phyloP scores from a whole-genome alignment of 2,113 vertebrate genomes.

The Gymnorhina tibicen region DNA sequence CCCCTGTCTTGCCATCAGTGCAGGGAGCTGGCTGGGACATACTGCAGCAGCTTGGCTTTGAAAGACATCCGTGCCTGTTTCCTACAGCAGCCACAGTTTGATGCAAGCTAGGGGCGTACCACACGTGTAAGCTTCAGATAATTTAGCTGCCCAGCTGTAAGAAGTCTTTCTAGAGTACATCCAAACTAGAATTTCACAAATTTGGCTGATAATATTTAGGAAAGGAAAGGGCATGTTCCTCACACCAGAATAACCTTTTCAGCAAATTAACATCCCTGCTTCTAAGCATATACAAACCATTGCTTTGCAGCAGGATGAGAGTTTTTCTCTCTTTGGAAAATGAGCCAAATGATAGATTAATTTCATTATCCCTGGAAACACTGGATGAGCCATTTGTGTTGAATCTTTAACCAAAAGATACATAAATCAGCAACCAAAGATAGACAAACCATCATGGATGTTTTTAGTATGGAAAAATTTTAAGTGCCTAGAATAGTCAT shows the following conservation, averaged over 20 bases:
- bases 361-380: background rate
- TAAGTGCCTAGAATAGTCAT: background rate
- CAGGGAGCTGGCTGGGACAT: fast-evolving
- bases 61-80: background rate
- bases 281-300: background rate
- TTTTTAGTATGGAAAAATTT: background rate
- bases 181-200: background rate
- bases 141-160: background rate
- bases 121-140: background rate
- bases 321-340: background rate
- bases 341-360: background rate
- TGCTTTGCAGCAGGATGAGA: background rate
- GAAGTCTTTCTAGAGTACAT: background rate
- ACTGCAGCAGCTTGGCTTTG: background rate
- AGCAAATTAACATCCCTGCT: background rate
- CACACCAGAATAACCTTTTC: background rate
- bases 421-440: background rate
- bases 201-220: background rate
- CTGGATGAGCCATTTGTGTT: background rate
- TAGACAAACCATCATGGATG: background rate
- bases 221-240: background rate
- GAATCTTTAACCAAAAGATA: conserved; percentile 9
- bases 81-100: background rate
- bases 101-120: background rate
- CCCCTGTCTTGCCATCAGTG: background rate